These are phyloP conservation scores for Sebastes steindachneri DNA, from an alignment of 2,797 vertebrate species.

Conservation along the genomic window DNA sequence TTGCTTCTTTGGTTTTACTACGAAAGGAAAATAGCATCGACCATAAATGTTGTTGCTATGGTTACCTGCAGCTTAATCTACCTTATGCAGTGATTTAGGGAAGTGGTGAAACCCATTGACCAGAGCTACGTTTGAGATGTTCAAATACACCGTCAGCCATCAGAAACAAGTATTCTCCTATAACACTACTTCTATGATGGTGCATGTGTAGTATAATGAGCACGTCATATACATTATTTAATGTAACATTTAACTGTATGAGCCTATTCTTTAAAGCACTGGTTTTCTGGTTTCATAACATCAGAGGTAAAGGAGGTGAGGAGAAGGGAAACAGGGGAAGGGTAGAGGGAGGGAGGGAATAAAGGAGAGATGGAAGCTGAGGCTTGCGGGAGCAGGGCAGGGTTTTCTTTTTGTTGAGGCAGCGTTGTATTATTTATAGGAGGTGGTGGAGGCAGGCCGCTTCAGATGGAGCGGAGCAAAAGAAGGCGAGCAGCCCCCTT, in stretches of 20 bases:
- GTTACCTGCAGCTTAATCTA: not conserved
- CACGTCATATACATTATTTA: not conserved
- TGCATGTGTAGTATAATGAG: not conserved
- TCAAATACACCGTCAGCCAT: not conserved
- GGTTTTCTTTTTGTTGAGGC: conserved; percentile 65
- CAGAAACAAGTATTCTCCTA: not conserved
- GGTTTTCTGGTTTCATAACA: not conserved
- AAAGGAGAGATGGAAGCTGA: conserved; percentile 40
- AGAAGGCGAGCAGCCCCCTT: conserved; percentile 61
- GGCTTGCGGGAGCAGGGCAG: conserved; percentile 46
- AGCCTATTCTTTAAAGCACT: not conserved
- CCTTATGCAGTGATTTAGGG: not conserved
- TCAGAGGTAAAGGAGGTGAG: not conserved
- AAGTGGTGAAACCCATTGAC: not conserved
- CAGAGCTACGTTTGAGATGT: not conserved
- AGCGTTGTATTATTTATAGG: conserved; percentile 77
- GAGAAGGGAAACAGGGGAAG: not conserved
- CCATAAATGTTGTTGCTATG: not conserved
- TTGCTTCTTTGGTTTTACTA: too few species aligned
- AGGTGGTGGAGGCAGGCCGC: conserved; percentile 73
- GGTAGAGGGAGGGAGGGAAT: not conserved
- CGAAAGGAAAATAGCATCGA: not conserved
- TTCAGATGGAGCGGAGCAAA: conserved; percentile 64
- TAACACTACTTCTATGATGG: not conserved
- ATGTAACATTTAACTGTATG: not conserved